phyloP scores from a whole-genome alignment of 2,888 invertebrate genomes.

The Eupithecia abbreviata region DNA sequence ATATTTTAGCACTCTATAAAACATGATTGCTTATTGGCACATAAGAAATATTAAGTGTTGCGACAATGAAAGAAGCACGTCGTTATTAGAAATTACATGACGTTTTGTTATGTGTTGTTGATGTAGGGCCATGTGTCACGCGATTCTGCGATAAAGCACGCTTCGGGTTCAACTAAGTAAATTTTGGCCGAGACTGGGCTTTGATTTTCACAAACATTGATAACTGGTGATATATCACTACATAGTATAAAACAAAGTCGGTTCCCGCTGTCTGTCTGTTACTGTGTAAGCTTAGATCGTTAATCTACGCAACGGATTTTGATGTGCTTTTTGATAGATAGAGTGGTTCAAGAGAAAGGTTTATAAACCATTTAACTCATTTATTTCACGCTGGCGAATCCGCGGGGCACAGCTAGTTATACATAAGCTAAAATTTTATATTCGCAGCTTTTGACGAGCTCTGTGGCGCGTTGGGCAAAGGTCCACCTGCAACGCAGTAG shows the following conservation, averaged over 20 bases:
- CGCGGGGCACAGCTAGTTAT: no score
- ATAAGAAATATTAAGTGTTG: slow-evolving; percentile 48
- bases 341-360: no score
- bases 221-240: neutral
- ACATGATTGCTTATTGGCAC: slow-evolving; percentile 18
- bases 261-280: no score
- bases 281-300: no score
- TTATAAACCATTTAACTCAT: no score
- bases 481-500: no score
- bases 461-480: no score
- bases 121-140: slow-evolving; percentile 73
- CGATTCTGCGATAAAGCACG: slow-evolving; percentile 73
- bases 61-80: slow-evolving; percentile 79
- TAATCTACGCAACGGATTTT: no score
- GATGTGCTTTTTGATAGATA: no score
- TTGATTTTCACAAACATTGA: slow-evolving; percentile 25
- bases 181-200: slow-evolving; percentile 39
- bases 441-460: neutral
- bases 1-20: neutral
- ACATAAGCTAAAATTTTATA: neutral
- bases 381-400: no score
- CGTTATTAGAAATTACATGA: slow-evolving; percentile 80
- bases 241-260: no score
- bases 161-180: slow-evolving; percentile 58
- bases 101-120: slow-evolving; percentile 71